Conservation (phyloP, 2,888 invertebrate genomes). For the Kryphioiulus occultus region DNA sequence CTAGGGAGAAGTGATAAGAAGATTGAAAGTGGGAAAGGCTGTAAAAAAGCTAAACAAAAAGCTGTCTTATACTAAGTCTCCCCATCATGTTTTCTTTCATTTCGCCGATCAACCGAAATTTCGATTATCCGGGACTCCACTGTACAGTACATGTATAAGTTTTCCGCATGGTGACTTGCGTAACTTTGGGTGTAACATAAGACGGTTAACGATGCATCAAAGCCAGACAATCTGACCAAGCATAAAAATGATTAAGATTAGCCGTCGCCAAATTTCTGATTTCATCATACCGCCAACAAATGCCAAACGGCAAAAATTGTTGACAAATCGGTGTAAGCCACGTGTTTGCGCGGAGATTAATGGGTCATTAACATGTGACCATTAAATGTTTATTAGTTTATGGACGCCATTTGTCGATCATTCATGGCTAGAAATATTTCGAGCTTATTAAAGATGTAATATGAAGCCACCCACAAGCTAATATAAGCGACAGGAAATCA, state of each 20-base stretch:
- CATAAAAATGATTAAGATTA: slow-evolving; percentile 16
- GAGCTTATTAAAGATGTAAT: neutral
- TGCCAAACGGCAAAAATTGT: slow-evolving; percentile 4
- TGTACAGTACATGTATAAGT: too few relatives aligned
- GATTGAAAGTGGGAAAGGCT: too few relatives aligned
- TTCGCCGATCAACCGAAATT: too few relatives aligned
- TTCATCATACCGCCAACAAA: neutral
- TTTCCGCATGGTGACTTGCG: too few relatives aligned
- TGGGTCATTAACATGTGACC: slow-evolving; percentile 22
- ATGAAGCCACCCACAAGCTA: slow-evolving; percentile 1
- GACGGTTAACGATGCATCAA: neutral
- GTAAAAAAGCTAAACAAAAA: too few relatives aligned
- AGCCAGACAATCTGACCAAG: too few relatives aligned
- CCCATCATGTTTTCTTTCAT: too few relatives aligned
- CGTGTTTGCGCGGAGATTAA: neutral
- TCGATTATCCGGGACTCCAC: too few relatives aligned
- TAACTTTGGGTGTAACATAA: slow-evolving; percentile 3
- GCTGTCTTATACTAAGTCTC: too few relatives aligned
- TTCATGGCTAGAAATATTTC: neutral
- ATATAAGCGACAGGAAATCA: slow-evolving; percentile 1
- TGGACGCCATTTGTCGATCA: slow-evolving; percentile 9
- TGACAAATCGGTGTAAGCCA: neutral
- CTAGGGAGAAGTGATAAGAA: too few relatives aligned
- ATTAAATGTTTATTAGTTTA: slow-evolving; percentile 31
- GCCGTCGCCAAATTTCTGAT: slow-evolving; percentile 4